Percentiles rank a stretch among this genome's conserved stretches.
These are phyloP conservation scores for Drosophila greeni DNA, from an alignment of 2,888 invertebrate genomes.

Conservation along the genomic window DNA sequence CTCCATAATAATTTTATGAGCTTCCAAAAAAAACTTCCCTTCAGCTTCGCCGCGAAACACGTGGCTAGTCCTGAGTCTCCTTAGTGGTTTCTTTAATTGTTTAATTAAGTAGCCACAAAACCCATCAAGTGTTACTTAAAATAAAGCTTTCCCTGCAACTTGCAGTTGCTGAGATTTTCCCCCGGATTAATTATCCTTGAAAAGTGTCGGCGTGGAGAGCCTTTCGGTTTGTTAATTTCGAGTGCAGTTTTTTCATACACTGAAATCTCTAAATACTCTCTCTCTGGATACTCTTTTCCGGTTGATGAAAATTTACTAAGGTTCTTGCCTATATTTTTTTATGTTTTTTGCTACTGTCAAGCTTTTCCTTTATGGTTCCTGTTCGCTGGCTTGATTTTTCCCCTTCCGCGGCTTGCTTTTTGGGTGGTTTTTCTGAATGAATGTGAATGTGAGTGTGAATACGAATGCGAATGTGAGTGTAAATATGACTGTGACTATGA, in stretches of 20 bases:
- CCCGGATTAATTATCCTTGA: background rate
- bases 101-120: conserved; percentile 6
- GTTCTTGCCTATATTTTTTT: conserved; percentile 33
- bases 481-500: conserved; percentile 49
- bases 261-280: conserved; percentile 17
- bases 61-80: conserved; percentile 27
- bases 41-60: background rate
- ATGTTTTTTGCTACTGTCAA: conserved; percentile 59
- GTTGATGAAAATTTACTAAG: conserved; percentile 58
- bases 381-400: conserved; percentile 65
- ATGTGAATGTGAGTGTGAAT: conserved; percentile 33
- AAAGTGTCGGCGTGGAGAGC: background rate
- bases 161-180: background rate
- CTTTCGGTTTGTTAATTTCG: background rate
- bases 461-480: conserved; percentile 47
- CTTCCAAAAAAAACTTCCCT: conserved; percentile 13
- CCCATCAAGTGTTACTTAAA: no score
- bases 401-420: conserved; percentile 41
- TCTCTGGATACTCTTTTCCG: no score
- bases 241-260: background rate
- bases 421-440: conserved; percentile 7
- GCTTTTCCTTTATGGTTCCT: conserved; percentile 68
- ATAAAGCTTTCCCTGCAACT: no score
- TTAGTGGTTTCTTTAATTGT: conserved; percentile 8
- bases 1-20: conserved; percentile 68